Evolutionary conservation across 2,113 vertebrate species (phyloP).

Genomic region (Pollimyrus isidori): DNA sequence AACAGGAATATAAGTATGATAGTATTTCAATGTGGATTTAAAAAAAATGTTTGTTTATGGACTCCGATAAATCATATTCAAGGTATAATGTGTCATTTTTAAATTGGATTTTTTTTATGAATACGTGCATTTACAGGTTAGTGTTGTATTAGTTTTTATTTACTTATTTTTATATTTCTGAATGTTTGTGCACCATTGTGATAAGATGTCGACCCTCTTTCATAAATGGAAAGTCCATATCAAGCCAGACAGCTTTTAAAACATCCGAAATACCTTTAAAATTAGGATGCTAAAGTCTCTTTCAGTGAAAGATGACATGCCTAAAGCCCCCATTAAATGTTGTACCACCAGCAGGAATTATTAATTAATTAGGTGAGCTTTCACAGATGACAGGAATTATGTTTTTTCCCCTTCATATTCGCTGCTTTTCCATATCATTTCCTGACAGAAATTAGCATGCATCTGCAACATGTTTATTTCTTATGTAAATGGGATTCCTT

Average conservation of each 20-base stretch:
- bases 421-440: slow-evolving; percentile 5
- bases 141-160: not conserved
- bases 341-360: not conserved
- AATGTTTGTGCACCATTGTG: not conserved
- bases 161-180: not conserved
- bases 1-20: not conserved
- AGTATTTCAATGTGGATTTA: not conserved
- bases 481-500: slow-evolving; percentile 29
- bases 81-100: not conserved
- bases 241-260: not conserved
- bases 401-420: not conserved
- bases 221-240: not conserved
- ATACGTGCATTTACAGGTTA: not conserved
- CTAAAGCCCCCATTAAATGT: not conserved
- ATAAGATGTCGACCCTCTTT: not conserved
- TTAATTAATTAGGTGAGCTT: slow-evolving; percentile 4
- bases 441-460: slow-evolving; percentile 14
- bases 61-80: not conserved
- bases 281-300: not conserved
- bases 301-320: slow-evolving; percentile 3
- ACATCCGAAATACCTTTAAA: not conserved
- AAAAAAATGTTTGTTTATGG: not conserved
- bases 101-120: not conserved
- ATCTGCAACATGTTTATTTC: slow-evolving; percentile 31
- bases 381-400: not conserved